Percentiles rank a stretch among this genome's conserved stretches.
Conservation (phyloP, 2,888 invertebrate genomes). For the Priocnemis perturbator region DNA sequence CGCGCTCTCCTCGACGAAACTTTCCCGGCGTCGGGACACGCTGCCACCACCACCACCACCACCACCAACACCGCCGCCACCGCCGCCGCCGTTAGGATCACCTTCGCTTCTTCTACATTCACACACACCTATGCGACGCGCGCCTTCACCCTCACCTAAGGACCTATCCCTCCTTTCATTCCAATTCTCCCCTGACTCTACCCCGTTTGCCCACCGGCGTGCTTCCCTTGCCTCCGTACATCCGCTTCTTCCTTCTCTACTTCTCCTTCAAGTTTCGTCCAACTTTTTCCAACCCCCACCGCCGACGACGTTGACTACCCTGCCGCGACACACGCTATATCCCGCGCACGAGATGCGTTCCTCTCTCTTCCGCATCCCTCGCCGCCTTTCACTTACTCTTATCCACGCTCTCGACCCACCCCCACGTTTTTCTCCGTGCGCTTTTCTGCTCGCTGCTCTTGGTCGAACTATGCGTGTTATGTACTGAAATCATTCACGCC, state of each 20-base stretch:
- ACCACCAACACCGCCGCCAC: constrained; percentile 31
- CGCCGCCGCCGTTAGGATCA: constrained; percentile 34
- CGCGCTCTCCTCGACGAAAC: constrained; percentile 60
- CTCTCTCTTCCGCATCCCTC: constrained; percentile 18
- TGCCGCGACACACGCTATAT: constrained; percentile 48
- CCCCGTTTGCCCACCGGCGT: constrained; percentile 39
- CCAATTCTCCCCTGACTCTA: constrained; percentile 39
- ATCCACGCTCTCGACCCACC: constrained; percentile 9
- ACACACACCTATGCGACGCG: constrained; percentile 33
- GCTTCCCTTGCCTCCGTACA: constrained; percentile 37
- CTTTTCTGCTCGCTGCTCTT: constrained; percentile 36
- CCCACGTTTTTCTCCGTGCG: constrained; percentile 14
- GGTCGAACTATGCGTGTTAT: constrained; percentile 37
- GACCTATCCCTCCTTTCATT: constrained; percentile 47
- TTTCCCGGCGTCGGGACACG: constrained; percentile 64
- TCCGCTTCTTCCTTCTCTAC: constrained; percentile 45
- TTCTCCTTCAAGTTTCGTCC: constrained; percentile 60
- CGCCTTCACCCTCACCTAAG: constrained; percentile 15
- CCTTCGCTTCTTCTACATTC: constrained; percentile 47
- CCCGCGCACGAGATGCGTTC: constrained; percentile 32
- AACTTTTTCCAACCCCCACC: constrained; percentile 57
- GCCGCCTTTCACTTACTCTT: constrained; percentile 21
- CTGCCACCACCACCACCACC: constrained; percentile 38
- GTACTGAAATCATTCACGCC: constrained; percentile 19
- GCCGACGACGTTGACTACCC: constrained; percentile 42